phyloP scores from a whole-genome alignment of 2,888 invertebrate species.

The Callyntrura guangdongensis region DNA sequence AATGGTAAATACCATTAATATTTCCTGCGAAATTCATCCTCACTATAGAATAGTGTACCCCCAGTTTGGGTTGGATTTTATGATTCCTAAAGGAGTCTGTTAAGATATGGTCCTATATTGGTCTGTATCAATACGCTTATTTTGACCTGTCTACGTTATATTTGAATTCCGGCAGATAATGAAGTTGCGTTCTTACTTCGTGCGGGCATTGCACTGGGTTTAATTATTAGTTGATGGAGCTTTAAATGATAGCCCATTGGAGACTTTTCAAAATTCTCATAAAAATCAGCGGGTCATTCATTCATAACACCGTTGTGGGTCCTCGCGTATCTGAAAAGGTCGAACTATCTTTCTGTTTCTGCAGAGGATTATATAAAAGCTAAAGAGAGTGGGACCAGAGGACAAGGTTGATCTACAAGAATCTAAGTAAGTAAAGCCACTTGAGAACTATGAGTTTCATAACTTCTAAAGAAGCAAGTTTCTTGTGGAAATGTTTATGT shows the following conservation, averaged over 20 bases:
- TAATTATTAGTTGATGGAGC: background rate
- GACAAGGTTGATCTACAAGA: background rate
- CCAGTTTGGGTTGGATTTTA: background rate
- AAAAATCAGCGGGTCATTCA: slow-evolving; percentile 30
- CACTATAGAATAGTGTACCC: too few species aligned
- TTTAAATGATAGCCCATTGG: slow-evolving; percentile 45
- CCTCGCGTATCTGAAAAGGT: slow-evolving; percentile 81
- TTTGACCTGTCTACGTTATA: too few species aligned
- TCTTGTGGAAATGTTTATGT: too few species aligned
- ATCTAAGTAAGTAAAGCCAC: too few species aligned
- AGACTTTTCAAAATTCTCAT: background rate
- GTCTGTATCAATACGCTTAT: background rate
- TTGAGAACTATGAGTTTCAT: background rate
- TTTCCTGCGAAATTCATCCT: too few species aligned
- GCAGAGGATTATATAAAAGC: background rate
- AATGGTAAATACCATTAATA: too few species aligned
- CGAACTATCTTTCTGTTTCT: slow-evolving; percentile 66
- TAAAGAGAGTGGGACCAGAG: background rate
- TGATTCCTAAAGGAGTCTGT: background rate
- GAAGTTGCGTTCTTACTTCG: background rate
- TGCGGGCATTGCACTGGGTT: slow-evolving; percentile 45
- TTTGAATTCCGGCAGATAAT: background rate
- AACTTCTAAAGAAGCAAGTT: slow-evolving; percentile 8
- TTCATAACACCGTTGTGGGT: slow-evolving; percentile 49
- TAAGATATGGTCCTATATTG: background rate